These are phyloP conservation scores for Contarinia nasturtii DNA, from an alignment of 1,140 invertebrate species.

Conservation along the genomic window DNA sequence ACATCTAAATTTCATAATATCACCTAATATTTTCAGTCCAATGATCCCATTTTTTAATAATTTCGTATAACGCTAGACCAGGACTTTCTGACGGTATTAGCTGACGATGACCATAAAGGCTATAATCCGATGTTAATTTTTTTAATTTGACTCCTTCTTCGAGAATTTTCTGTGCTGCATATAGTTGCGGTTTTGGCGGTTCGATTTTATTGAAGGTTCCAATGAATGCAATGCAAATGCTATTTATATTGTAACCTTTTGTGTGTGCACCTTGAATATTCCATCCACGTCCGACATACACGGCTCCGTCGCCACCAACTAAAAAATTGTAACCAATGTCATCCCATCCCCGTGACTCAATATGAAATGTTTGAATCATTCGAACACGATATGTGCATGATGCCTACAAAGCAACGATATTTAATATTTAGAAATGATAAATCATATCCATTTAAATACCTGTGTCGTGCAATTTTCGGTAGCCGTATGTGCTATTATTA, in stretches of 20 bases:
- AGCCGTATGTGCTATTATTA: conserved; percentile 30
- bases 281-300: conserved; percentile 46
- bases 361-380: conserved; percentile 49
- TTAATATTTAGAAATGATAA: background rate
- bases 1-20: no score
- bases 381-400: conserved; percentile 30
- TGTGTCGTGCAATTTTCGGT: background rate
- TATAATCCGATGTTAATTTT: conserved; percentile 33
- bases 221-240: conserved; percentile 47
- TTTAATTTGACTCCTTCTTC: conserved; percentile 34
- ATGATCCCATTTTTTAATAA: conserved; percentile 35
- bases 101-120: conserved; percentile 39
- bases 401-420: conserved; percentile 11
- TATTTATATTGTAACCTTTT: conserved; percentile 34
- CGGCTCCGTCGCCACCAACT: conserved; percentile 38
- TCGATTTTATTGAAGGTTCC: conserved; percentile 39
- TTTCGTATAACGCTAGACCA: conserved; percentile 34
- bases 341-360: conserved; percentile 36
- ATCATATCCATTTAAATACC: no score
- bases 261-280: conserved; percentile 38
- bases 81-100: conserved; percentile 38
- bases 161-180: conserved; percentile 34
- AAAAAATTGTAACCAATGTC: conserved; percentile 53
- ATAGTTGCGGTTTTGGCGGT: conserved; percentile 30
- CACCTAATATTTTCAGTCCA: conserved; percentile 13